These are phyloP conservation scores for Armadillidium nasatum DNA, from an alignment of 1,140 invertebrate species.

Conservation along the genomic window DNA sequence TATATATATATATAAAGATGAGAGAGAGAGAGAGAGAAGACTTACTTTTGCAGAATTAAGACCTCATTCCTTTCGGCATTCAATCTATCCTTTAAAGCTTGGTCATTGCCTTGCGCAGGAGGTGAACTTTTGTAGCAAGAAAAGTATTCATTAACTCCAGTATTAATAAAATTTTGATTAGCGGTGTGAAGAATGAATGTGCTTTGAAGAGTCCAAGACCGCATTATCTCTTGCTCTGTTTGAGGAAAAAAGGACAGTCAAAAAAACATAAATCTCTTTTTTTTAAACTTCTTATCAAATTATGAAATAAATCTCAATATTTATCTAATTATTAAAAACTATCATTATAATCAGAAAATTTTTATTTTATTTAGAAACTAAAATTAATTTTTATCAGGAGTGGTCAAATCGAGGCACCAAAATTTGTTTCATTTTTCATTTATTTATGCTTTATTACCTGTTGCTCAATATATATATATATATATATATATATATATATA, in stretches of 20 bases:
- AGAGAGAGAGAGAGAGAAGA: not conserved
- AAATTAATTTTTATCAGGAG: constrained; percentile 12
- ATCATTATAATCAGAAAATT: no score
- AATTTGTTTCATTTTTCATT: no score
- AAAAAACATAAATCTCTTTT: constrained; percentile 6
- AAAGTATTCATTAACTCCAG: constrained; percentile 43
- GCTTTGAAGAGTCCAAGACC: constrained; percentile 39
- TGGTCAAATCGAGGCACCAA: constrained; percentile 46
- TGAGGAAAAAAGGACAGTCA: not conserved
- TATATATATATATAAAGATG: no score
- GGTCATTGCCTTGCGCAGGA: constrained; percentile 25
- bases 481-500: no score
- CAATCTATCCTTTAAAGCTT: constrained; percentile 38
- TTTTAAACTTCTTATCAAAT: not conserved
- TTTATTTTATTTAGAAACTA: constrained; percentile 7
- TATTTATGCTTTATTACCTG: no score
- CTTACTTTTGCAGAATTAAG: constrained; percentile 44
- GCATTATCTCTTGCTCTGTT: constrained; percentile 43
- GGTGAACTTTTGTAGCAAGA: constrained; percentile 23
- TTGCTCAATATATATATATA: no score
- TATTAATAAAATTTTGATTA: constrained; percentile 45
- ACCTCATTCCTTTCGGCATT: constrained; percentile 41
- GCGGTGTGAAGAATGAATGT: constrained; percentile 42
- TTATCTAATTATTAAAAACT: no score
- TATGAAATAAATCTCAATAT: not conserved